phyloP scores from a whole-genome alignment of 2,888 invertebrate species.

The Bembecia ichneumoniformis region DNA sequence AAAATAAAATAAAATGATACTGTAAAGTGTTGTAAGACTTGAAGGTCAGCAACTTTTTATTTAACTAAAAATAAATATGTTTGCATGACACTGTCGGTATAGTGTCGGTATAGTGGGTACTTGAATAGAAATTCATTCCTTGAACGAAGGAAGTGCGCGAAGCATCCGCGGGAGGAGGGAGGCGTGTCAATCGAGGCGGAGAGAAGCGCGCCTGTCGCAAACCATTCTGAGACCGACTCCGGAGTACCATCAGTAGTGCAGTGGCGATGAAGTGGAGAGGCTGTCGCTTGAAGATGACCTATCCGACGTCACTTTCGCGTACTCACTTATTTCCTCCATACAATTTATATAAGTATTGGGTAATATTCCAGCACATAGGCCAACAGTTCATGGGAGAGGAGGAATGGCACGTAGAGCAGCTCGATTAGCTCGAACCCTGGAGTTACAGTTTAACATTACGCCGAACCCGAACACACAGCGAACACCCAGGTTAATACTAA shows the following conservation, averaged over 20 bases:
- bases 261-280: conserved; percentile 66
- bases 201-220: conserved; percentile 26
- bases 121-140: no score
- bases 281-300: conserved; percentile 56
- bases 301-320: no score
- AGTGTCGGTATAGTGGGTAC: no score
- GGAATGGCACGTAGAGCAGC: conserved; percentile 87
- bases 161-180: conserved; percentile 53
- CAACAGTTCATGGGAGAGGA: conserved; percentile 82
- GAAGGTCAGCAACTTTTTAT: neutral
- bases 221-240: conserved; percentile 30
- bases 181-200: conserved; percentile 41
- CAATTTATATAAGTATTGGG: no score
- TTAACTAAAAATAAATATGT: conserved; percentile 1
- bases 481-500: conserved; percentile 44
- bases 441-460: conserved; percentile 89
- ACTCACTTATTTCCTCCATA: no score
- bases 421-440: conserved; percentile 90
- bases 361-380: conserved; percentile 73
- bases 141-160: conserved; percentile 71
- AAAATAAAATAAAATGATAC: neutral
- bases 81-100: conserved; percentile 88
- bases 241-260: conserved; percentile 38
- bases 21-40: neutral
- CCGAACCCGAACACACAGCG: conserved; percentile 73